A percentile compares a stretch with the other conserved stretches of the same genome.
phyloP scores from a whole-genome alignment of 2,888 invertebrate species.

The Frankliniella fusca region DNA sequence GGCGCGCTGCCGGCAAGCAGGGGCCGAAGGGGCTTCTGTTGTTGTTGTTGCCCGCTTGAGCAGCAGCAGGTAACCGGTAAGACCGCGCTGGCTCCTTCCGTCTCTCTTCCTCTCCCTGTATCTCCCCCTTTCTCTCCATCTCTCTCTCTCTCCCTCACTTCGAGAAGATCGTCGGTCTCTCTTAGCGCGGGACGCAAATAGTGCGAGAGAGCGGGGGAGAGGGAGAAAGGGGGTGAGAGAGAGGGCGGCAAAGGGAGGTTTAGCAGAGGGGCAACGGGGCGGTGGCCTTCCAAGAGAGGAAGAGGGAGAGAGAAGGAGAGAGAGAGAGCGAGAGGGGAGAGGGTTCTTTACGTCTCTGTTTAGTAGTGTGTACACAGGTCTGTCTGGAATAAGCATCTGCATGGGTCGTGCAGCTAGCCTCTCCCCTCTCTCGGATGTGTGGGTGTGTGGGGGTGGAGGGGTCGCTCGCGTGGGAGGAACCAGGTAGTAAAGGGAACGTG shows the following conservation, averaged over 20 bases:
- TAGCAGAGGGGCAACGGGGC: neutral
- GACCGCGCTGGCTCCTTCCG: no score
- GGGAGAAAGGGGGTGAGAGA: neutral
- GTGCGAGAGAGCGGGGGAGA: neutral
- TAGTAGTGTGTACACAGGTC: constrained; percentile 8
- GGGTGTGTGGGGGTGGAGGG: no score
- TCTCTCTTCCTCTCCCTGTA: neutral
- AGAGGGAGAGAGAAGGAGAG: neutral
- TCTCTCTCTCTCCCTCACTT: neutral
- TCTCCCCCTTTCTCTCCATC: neutral
- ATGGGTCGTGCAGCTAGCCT: no score
- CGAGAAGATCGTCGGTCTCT: neutral
- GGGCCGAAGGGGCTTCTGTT: no score
- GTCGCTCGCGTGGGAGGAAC: no score
- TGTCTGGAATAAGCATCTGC: neutral
- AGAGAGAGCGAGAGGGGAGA: neutral
- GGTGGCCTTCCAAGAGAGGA: neutral
- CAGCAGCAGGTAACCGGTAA: no score
- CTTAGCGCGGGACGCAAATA: neutral
- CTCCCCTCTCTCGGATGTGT: no score
- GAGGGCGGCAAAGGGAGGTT: neutral
- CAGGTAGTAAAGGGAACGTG: no score
- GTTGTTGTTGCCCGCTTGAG: no score
- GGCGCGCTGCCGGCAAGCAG: no score
- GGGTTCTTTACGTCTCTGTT: constrained; percentile 4